A percentile compares a stretch with the other conserved stretches of the same genome.
Evolutionary conservation across 2,113 vertebrate species (phyloP).

Genomic region (Trematocara zebra): DNA sequence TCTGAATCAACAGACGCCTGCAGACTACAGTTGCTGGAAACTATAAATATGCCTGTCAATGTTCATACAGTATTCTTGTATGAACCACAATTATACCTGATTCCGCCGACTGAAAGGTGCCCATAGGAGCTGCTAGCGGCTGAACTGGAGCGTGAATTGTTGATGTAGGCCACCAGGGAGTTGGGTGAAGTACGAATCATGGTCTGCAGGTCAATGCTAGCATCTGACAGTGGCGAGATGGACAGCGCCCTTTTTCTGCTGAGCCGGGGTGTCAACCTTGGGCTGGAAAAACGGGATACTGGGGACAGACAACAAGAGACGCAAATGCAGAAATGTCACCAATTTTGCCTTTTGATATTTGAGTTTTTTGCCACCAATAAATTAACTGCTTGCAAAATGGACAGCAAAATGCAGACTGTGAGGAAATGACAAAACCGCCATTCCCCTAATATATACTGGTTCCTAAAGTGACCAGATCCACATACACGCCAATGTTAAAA

Average conservation of each 20-base stretch:
- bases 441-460: background rate
- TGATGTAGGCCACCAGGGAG: slow-evolving; percentile 98
- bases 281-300: slow-evolving; percentile 95
- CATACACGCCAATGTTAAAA: background rate
- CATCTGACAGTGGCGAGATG: slow-evolving; percentile 93
- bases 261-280: slow-evolving; percentile 85
- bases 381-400: background rate
- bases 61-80: background rate
- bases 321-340: background rate
- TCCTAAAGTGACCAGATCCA: background rate
- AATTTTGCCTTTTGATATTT: background rate
- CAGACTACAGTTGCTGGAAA: background rate
- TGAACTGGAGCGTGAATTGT: slow-evolving; percentile 97
- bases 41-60: background rate
- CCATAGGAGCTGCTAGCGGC: slow-evolving; percentile 95
- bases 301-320: slow-evolving; percentile 1
- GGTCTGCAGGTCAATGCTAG: slow-evolving; percentile 97
- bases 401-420: background rate
- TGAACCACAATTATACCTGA: slow-evolving; percentile 77
- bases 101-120: slow-evolving; percentile 89
- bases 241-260: slow-evolving; percentile 93
- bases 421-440: background rate
- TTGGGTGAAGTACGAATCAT: slow-evolving; percentile 99
- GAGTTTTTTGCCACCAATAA: background rate
- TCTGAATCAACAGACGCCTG: background rate